These are phyloP conservation scores for Antheraea assamensis DNA, from an alignment of 2,888 invertebrate genomes.

Conservation along the genomic window DNA sequence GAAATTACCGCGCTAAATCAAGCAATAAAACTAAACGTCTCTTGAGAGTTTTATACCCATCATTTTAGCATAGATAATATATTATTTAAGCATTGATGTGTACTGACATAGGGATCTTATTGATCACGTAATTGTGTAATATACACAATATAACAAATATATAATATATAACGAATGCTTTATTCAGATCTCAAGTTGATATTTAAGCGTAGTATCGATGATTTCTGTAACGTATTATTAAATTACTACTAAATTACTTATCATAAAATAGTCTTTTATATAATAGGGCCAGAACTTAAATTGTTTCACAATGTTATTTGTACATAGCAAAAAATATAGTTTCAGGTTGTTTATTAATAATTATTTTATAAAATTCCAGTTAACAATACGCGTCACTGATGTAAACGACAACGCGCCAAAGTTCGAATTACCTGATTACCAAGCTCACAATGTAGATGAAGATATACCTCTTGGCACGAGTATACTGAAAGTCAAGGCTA, in stretches of 20 bases:
- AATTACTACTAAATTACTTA: not conserved
- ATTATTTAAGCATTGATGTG: no score
- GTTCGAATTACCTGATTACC: constrained; percentile 97
- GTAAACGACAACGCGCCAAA: constrained; percentile 99
- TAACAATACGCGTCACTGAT: constrained; percentile 96
- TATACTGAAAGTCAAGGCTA: constrained; percentile 96
- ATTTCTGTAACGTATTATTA: not conserved
- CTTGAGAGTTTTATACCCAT: no score
- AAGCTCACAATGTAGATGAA: constrained; percentile 97
- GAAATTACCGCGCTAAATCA: no score
- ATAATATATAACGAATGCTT: no score
- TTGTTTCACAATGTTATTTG: not conserved
- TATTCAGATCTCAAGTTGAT: not conserved
- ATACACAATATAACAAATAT: no score
- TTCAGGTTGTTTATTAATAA: not conserved
- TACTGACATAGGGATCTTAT: no score
- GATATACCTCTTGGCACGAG: constrained; percentile 95
- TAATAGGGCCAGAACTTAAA: not conserved
- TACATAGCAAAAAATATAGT: not conserved
- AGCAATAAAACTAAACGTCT: no score
- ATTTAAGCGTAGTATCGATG: not conserved
- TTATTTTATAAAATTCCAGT: constrained; percentile 76
- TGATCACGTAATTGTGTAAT: not conserved
- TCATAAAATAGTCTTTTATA: not conserved
- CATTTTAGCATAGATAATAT: no score